Base-by-base conservation (phyloP, 2,797 vertebrate genomes). In the Paguma larvata region DNA sequence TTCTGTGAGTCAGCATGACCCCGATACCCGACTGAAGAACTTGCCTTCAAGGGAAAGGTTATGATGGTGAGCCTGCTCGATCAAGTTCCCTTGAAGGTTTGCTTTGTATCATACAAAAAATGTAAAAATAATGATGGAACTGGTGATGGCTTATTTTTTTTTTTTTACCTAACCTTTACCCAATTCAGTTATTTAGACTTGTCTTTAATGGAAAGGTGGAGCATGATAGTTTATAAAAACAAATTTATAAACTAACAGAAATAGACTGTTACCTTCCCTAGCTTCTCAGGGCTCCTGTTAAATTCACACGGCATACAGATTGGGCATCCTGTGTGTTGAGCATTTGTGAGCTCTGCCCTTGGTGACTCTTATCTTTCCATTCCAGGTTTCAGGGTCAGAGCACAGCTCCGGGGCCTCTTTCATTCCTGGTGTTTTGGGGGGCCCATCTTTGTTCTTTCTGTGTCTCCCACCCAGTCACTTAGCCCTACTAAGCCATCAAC, bases 401-500 rank as follows among this genome's bases (percentile, higher is more conserved):
- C 11, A 82, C 93, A 92, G 59, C 15, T 59, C 53, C 38, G 44
- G 65, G 12, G 19, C 23, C 3, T 48, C 18, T 96, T 94, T 53
- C 15, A 14, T 72, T 92, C 41, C 83, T 59, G 53, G 19, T 87
- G 51, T 21, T 86, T 95, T 62, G 15, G 67, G 70, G 56, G 10
- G 83, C 73, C 63, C 38, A 4, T 89, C 2, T 77, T 96, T 97
- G 46, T 91, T 95, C 90, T 32, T 93, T 93, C 63, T 70, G 48
- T 30, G 72, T 83, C 25, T 97, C 78, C 68, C 96, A 41, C 59
- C 30, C 93, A 97, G 86, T 97, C 32, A 48, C 15, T 89, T 95
- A 89, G 63, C 95, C 67, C 89, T 94, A 48, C 67, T 94, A 72
- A 96, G n/a, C 62, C 92, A 96, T 86, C 23, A 44, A 30, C 94